phyloP scores from a whole-genome alignment of 2,888 invertebrate genomes.

The Leptopilina drosophilae region DNA sequence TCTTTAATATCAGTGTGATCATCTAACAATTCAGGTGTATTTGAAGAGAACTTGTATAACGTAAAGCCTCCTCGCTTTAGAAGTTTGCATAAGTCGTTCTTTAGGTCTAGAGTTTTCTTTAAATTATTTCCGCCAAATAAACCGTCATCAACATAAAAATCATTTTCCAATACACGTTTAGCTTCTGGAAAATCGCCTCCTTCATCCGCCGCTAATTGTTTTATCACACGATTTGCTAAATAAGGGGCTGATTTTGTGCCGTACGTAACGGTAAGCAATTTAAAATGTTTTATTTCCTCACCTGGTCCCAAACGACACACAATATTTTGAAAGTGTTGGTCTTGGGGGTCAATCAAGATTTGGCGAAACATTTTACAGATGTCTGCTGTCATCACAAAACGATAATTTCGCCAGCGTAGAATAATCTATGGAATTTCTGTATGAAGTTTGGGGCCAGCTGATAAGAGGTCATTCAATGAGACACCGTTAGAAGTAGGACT shows the following conservation, averaged over 20 bases:
- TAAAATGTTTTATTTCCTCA: slow-evolving; percentile 6
- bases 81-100: no score
- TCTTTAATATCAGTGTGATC: no score
- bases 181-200: neutral
- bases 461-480: no score
- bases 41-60: no score
- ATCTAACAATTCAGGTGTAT: no score
- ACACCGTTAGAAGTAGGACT: no score
- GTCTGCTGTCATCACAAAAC: slow-evolving; percentile 41
- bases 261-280: neutral
- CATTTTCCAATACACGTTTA: neutral
- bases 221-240: slow-evolving; percentile 17
- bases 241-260: slow-evolving; percentile 11
- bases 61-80: no score
- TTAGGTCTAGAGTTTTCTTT: no score
- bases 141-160: neutral
- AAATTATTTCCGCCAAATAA: neutral
- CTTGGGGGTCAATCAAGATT: slow-evolving; percentile 6
- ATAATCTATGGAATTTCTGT: neutral
- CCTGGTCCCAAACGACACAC: slow-evolving; percentile 36
- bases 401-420: slow-evolving; percentile 33
- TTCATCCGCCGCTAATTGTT: slow-evolving; percentile 24
- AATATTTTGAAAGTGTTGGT: slow-evolving; percentile 34
- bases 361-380: slow-evolving; percentile 42
- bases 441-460: no score